phyloP scores from a whole-genome alignment of 2,797 vertebrate species.

The Anableps anableps region DNA sequence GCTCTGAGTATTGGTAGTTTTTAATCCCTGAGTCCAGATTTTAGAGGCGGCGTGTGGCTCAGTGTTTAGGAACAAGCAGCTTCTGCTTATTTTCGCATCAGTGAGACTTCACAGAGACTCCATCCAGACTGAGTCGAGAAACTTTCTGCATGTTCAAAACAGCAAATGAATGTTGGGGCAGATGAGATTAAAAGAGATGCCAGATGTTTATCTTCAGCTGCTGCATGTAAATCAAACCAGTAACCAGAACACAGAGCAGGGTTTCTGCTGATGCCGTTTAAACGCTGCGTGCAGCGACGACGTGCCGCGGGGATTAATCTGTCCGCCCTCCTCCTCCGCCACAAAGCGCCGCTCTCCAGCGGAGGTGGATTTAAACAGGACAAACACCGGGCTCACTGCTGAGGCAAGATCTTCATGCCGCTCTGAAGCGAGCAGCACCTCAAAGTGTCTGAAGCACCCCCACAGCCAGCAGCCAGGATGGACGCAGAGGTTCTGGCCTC shows the following conservation, averaged over 20 bases:
- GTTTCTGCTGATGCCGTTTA: background rate
- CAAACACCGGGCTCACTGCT: slow-evolving; percentile 57
- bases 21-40: too few species aligned
- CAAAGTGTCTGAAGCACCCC: background rate
- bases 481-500: too few species aligned
- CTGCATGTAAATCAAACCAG: background rate
- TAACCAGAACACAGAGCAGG: background rate
- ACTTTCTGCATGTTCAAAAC: too few species aligned
- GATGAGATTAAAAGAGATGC: background rate
- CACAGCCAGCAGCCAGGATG: too few species aligned
- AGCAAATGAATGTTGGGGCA: too few species aligned
- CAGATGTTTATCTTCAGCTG: background rate
- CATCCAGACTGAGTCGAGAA: too few species aligned
- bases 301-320: slow-evolving; percentile 25
- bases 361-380: slow-evolving; percentile 52
- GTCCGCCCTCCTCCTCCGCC: slow-evolving; percentile 32
- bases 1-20: too few species aligned
- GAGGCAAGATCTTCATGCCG: slow-evolving; percentile 17
- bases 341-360: slow-evolving; percentile 5
- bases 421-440: slow-evolving; percentile 8
- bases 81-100: too few species aligned
- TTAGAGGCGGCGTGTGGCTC: too few species aligned
- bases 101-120: too few species aligned
- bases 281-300: background rate
- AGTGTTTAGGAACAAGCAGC: too few species aligned